A percentile compares a stretch with the other conserved stretches of the same genome.
phyloP scores from a whole-genome alignment of 1,140 invertebrate genomes.

The Atopsyche davidsoni region DNA sequence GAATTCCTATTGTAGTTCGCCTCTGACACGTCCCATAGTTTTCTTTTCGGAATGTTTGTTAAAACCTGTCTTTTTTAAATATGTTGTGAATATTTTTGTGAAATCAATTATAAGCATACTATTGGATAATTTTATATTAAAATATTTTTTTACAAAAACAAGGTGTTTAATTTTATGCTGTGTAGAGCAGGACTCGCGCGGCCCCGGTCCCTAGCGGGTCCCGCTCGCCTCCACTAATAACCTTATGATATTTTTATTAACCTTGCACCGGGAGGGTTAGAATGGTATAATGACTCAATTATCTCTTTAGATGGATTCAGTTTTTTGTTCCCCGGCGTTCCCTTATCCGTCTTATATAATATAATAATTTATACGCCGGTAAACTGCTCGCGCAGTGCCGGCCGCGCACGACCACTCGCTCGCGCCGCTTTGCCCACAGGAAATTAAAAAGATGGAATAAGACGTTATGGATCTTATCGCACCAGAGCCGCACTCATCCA shows the following conservation, averaged over 20 bases:
- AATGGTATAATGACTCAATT: slow-evolving; percentile 31
- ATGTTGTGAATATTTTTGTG: no score
- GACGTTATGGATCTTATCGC: slow-evolving; percentile 27
- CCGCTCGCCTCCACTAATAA: slow-evolving; percentile 19
- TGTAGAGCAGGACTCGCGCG: no score
- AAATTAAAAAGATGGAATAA: slow-evolving; percentile 31
- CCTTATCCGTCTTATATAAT: slow-evolving; percentile 28
- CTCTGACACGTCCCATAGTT: no score
- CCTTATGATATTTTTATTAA: slow-evolving; percentile 30
- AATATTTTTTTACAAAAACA: no score
- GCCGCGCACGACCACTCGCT: slow-evolving; percentile 12
- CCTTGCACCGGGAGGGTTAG: slow-evolving; percentile 26
- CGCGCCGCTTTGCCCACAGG: slow-evolving; percentile 22
- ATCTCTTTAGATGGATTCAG: slow-evolving; percentile 29
- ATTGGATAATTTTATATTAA: no score
- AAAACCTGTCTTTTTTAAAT: no score
- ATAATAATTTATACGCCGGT: slow-evolving; percentile 29
- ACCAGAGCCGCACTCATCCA: slow-evolving; percentile 1
- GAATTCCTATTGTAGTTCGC: no score
- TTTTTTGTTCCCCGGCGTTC: slow-evolving; percentile 15
- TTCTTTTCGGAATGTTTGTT: no score
- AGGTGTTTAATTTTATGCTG: no score
- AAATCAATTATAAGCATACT: no score
- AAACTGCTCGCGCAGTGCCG: slow-evolving; percentile 19
- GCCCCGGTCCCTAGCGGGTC: slow-evolving; percentile 14